Evolutionary conservation across 1,140 invertebrate genomes (phyloP).

Genomic region (Helicorthomorpha holstii): DNA sequence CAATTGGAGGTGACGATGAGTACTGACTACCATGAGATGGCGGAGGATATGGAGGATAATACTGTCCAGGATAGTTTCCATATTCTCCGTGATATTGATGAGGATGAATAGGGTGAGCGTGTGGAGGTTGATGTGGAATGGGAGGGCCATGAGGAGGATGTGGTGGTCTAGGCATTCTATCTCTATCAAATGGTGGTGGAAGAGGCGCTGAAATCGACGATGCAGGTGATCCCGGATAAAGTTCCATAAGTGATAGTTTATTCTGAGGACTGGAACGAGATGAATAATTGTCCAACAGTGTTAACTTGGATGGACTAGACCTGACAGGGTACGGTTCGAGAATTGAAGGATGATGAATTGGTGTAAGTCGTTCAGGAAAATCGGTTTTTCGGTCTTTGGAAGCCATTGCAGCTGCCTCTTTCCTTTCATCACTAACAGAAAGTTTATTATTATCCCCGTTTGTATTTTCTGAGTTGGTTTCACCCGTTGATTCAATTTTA

Average conservation of each 20-base stretch:
- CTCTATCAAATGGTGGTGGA: conserved; percentile 10
- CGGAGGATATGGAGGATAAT: conserved; percentile 35
- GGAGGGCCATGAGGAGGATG: conserved; percentile 16
- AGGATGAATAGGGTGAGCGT: conserved; percentile 23
- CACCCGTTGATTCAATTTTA: too few relatives aligned
- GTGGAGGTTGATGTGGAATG: too few relatives aligned
- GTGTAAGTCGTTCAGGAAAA: not conserved
- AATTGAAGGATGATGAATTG: not conserved
- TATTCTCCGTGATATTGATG: conserved; percentile 15
- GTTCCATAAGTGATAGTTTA: not conserved
- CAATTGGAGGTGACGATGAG: conserved; percentile 23
- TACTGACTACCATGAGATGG: conserved; percentile 27
- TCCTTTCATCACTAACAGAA: not conserved
- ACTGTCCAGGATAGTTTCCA: conserved; percentile 34
- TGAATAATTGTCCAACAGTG: not conserved
- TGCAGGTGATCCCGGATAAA: not conserved
- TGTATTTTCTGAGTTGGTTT: conserved; percentile 44
- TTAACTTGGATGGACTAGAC: conserved; percentile 3
- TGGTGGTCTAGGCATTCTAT: conserved; percentile 14
- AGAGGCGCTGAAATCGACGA: not conserved
- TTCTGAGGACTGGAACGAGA: conserved; percentile 2
- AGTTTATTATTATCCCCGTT: conserved; percentile 4
- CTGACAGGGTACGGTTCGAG: not conserved
- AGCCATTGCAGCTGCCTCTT: too few relatives aligned
- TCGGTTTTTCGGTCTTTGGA: too few relatives aligned